phyloP scores from a whole-genome alignment of 1,140 invertebrate species.

The Pentalonia nigronervosa region DNA sequence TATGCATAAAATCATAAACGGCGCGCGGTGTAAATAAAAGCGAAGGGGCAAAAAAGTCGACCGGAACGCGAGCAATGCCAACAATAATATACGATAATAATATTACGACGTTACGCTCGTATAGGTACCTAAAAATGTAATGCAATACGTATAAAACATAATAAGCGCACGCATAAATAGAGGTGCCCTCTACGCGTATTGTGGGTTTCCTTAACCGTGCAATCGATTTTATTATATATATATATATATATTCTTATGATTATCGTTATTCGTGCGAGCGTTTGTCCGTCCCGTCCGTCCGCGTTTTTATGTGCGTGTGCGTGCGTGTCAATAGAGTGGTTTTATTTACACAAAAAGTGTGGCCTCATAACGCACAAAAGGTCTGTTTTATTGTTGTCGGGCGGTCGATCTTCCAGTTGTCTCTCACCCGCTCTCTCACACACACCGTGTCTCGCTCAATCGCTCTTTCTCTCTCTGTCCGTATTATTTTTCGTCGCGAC shows the following conservation, averaged over 20 bases:
- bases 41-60: neutral
- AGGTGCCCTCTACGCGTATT: neutral
- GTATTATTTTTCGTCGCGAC: neutral
- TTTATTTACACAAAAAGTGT: constrained; percentile 21
- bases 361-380: neutral
- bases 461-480: neutral
- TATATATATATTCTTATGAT: neutral
- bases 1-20: too few species aligned
- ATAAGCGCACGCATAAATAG: neutral
- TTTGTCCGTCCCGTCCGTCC: neutral
- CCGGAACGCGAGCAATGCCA: neutral
- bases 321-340: constrained; percentile 28
- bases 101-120: constrained; percentile 8
- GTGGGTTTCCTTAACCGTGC: constrained; percentile 5
- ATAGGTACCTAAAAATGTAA: neutral
- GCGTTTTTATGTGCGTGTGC: neutral
- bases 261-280: constrained; percentile 16
- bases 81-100: neutral
- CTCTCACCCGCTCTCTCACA: too few species aligned
- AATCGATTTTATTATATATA: neutral
- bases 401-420: neutral
- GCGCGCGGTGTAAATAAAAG: too few species aligned
- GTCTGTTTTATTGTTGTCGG: neutral
- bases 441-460: too few species aligned
- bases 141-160: too few species aligned